These are phyloP conservation scores for Rhipidura dahli DNA, from an alignment of 2,113 vertebrate genomes.

Conservation along the genomic window DNA sequence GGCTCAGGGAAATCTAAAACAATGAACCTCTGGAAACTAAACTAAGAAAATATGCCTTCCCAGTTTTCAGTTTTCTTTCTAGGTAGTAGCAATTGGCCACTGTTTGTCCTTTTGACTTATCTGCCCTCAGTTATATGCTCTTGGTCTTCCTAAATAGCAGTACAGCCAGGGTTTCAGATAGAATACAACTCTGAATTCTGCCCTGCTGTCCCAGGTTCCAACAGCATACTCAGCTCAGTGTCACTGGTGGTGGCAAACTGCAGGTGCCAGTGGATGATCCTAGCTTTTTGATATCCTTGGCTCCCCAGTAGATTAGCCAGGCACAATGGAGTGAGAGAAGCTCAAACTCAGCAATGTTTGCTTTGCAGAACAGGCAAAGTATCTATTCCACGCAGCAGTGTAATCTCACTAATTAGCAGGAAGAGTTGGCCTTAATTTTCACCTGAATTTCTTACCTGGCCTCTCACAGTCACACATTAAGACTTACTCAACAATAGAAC, in stretches of 20 bases:
- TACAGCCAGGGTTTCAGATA: neutral
- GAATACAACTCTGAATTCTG: neutral
- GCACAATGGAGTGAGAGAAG: neutral
- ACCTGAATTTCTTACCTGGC: neutral
- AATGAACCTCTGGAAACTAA: neutral
- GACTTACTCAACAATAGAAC: neutral
- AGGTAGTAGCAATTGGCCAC: neutral
- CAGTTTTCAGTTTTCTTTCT: neutral
- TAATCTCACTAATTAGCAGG: neutral
- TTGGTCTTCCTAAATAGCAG: neutral
- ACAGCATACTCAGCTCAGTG: neutral
- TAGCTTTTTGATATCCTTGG: neutral
- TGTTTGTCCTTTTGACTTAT: neutral
- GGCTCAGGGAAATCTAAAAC: neutral
- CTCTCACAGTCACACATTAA: neutral
- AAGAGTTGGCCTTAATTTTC: neutral
- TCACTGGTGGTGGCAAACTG: neutral
- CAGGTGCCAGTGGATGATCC: neutral
- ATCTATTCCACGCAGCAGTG: neutral
- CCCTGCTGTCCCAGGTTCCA: neutral
- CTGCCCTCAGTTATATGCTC: neutral
- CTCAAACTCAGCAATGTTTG: neutral
- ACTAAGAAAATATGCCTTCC: neutral
- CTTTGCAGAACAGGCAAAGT: neutral
- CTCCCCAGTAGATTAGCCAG: neutral